Percentiles rank a stretch among this genome's conserved stretches.
phyloP scores from a whole-genome alignment of 2,888 invertebrate genomes.

The Euplagia quadripunctaria region DNA sequence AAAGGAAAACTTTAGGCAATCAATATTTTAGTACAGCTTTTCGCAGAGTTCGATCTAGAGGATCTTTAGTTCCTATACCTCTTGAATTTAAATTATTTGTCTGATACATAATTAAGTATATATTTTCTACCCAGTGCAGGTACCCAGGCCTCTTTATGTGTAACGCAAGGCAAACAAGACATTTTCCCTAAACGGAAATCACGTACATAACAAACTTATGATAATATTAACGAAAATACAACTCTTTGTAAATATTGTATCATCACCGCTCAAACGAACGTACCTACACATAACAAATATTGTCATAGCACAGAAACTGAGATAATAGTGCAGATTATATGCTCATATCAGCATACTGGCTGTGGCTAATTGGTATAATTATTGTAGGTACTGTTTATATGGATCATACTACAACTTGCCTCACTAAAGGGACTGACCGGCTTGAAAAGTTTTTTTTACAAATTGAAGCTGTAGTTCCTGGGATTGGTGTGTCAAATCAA shows the following conservation, averaged over 20 bases:
- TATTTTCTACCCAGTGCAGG: not conserved
- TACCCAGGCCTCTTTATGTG: not conserved
- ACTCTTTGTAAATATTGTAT: conserved; percentile 12
- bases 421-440: too few relatives aligned
- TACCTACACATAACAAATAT: conserved; percentile 4
- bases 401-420: too few relatives aligned
- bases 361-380: not conserved
- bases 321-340: conserved; percentile 4
- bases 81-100: too few relatives aligned
- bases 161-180: not conserved
- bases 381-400: not conserved
- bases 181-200: conserved; percentile 4
- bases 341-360: not conserved
- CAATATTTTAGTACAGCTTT: too few relatives aligned
- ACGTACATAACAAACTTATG: conserved; percentile 9
- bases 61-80: too few relatives aligned
- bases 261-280: conserved; percentile 8
- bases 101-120: not conserved
- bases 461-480: too few relatives aligned
- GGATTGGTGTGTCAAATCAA: too few relatives aligned
- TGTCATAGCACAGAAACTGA: conserved; percentile 11
- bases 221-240: conserved; percentile 8
- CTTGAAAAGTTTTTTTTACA: too few relatives aligned
- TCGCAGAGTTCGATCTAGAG: too few relatives aligned
- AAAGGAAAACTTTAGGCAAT: too few relatives aligned